These are phyloP conservation scores for Arrhamphus sclerolepis DNA, from an alignment of 2,797 vertebrate species.

Conservation along the genomic window DNA sequence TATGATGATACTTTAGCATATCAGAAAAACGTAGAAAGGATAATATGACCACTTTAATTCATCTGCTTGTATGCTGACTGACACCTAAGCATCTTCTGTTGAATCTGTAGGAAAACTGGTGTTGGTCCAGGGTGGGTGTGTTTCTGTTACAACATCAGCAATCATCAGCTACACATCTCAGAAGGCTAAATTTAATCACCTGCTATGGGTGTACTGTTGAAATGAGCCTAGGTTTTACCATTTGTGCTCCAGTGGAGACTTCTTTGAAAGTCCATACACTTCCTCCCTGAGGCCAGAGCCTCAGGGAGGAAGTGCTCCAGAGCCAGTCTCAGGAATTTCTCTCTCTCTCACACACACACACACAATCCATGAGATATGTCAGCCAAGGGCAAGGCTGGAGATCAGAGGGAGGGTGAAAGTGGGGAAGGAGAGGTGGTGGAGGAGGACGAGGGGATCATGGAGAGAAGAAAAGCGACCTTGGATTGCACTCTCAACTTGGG, in stretches of 20 bases:
- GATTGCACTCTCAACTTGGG: conserved; percentile 57
- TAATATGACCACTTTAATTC: too few species aligned
- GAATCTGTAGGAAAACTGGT: too few species aligned
- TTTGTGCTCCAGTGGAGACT: conserved; percentile 15
- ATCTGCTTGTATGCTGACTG: too few species aligned
- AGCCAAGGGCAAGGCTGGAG: conserved; percentile 61
- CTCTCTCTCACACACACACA: conserved; percentile 20
- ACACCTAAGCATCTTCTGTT: too few species aligned
- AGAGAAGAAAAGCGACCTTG: conserved; percentile 36
- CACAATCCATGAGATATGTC: conserved; percentile 47
- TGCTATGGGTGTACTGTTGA: conserved; percentile 1
- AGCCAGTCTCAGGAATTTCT: conserved; percentile 70
- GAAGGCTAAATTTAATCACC: conserved; percentile 7
- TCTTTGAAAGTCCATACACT: conserved; percentile 27
- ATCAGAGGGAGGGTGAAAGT: conserved; percentile 34
- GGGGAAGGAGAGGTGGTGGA: conserved; percentile 32
- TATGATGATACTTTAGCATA: too few species aligned
- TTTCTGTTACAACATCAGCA: background rate
- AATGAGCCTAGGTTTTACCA: conserved; percentile 14
- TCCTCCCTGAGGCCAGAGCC: conserved; percentile 23
- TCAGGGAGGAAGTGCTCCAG: conserved; percentile 75
- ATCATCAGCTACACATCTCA: conserved; percentile 14
- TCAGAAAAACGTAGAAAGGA: too few species aligned
- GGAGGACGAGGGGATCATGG: conserved; percentile 11
- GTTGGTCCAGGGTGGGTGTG: too few species aligned